Base-by-base conservation (phyloP, 2,113 vertebrate species). In the Holacanthus passer region DNA sequence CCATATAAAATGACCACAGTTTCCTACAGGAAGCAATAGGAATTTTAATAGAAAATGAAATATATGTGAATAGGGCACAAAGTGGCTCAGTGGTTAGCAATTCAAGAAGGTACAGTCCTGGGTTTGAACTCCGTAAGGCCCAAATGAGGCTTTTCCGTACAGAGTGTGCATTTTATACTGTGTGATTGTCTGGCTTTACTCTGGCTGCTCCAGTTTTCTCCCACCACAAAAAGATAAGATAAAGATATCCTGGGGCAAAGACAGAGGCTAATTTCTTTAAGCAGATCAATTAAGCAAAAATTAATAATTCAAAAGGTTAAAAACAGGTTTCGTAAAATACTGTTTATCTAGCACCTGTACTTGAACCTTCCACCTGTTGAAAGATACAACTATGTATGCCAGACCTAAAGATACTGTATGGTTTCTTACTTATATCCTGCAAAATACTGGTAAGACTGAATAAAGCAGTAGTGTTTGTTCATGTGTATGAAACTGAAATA, bases 21-120 rank as follows among this genome's bases (percentile, higher is more conserved):
- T 90, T 91, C 79, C 79, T 79, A 72, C 74, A 80, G 86, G 71
- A 91, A 82, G 79, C 80, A 85, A 70, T 74, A 29, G 65, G 24
- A 84, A 66, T 73, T 74, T 74, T 81, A 77, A 84, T 75, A 12
- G 63, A 53, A 72, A 68, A 75, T 35, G 41, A 68, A 84, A 73
- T 66, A 3, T 62, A 82, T 69, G 59, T 65, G 77, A 84, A 76
- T 45, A 58, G 31, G 45, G 11, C 24, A 70, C 9, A 55, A 66
- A 79, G 53, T 68, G 55, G n/a, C 43, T 82, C 27, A 47, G 65
- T 43, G 65, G 41, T 76, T 79, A 62, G 76, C 31, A 55, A 22
- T 71, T 56, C 5, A 56, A 88, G 68, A 78, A 85, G 75, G 60
- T 32, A 27, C n/a, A n/a, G n/a, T n/a, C n/a, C 41, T 60, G 55